These are phyloP conservation scores for Trachymyrmex cornetzi DNA, from an alignment of 1,140 invertebrate species.

Conservation along the genomic window DNA sequence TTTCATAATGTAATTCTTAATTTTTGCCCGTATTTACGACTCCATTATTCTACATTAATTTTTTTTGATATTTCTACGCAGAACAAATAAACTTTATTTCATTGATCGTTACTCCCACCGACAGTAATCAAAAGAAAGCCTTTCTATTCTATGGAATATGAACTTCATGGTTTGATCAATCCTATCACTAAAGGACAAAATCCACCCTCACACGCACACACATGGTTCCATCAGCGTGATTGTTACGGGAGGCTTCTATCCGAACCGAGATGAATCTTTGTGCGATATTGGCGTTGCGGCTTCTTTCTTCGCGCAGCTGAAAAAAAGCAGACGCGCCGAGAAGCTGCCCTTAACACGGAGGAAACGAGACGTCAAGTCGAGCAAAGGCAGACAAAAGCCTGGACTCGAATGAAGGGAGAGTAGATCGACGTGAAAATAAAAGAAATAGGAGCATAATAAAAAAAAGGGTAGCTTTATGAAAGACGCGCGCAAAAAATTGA, in stretches of 20 bases:
- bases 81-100: slow-evolving; percentile 44
- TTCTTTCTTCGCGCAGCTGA: slow-evolving; percentile 52
- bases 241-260: slow-evolving; percentile 44
- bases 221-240: slow-evolving; percentile 60
- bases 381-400: slow-evolving; percentile 64
- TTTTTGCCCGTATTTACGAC: neutral
- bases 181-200: slow-evolving; percentile 52
- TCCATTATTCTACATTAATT: neutral
- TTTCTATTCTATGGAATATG: slow-evolving; percentile 47
- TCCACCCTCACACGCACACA: slow-evolving; percentile 41
- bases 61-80: neutral
- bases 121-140: slow-evolving; percentile 51
- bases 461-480: slow-evolving; percentile 9
- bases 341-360: slow-evolving; percentile 55
- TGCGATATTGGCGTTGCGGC: slow-evolving; percentile 60
- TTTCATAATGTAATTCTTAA: neutral
- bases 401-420: slow-evolving; percentile 50
- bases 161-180: slow-evolving; percentile 57
- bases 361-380: slow-evolving; percentile 62
- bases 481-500: slow-evolving; percentile 1
- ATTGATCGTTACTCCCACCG: slow-evolving; percentile 32
- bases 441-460: slow-evolving; percentile 48
- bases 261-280: slow-evolving; percentile 54
- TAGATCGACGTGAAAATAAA: slow-evolving; percentile 67
- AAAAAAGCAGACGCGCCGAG: slow-evolving; percentile 50